Percentiles rank a stretch among this genome's conserved stretches.
phyloP scores from a whole-genome alignment of 35 echinoderm and acorn worm species.

The Apostichopus japonicus region DNA sequence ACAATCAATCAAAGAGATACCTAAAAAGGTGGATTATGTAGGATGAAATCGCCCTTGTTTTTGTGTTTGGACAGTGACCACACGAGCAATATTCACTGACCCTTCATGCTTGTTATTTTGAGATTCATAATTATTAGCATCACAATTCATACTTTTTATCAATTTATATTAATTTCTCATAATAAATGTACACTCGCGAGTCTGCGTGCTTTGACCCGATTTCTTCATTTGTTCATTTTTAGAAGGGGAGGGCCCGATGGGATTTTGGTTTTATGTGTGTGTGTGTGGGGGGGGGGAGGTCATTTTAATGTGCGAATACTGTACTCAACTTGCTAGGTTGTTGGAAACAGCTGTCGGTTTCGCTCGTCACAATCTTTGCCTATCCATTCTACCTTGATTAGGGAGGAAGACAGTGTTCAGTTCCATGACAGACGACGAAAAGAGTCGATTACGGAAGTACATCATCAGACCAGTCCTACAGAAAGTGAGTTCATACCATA shows the following conservation, averaged over 20 bases:
- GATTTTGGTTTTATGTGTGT: no score
- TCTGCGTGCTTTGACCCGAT: no score
- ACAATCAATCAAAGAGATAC: background rate
- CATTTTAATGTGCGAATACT: no score
- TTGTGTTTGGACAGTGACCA: background rate
- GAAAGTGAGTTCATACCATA: conserved; percentile 63
- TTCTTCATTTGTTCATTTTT: no score
- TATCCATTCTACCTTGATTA: conserved; percentile 13
- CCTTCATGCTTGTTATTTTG: background rate
- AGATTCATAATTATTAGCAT: background rate
- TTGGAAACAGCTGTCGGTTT: no score
- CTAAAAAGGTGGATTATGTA: background rate
- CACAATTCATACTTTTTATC: background rate
- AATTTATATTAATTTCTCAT: background rate
- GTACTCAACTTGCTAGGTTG: no score
- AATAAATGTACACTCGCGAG: no score
- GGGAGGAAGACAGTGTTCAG: conserved; percentile 69
- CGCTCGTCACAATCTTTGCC: background rate
- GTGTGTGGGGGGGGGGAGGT: no score
- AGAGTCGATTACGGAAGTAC: conserved; percentile 78
- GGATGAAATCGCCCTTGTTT: background rate
- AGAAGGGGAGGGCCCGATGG: no score
- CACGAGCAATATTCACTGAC: no score
- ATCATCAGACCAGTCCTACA: conserved; percentile 91
- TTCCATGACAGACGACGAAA: conserved; percentile 78